These are phyloP conservation scores for Leptodirus hochenwartii DNA, from an alignment of 2,888 invertebrate genomes.

Conservation along the genomic window DNA sequence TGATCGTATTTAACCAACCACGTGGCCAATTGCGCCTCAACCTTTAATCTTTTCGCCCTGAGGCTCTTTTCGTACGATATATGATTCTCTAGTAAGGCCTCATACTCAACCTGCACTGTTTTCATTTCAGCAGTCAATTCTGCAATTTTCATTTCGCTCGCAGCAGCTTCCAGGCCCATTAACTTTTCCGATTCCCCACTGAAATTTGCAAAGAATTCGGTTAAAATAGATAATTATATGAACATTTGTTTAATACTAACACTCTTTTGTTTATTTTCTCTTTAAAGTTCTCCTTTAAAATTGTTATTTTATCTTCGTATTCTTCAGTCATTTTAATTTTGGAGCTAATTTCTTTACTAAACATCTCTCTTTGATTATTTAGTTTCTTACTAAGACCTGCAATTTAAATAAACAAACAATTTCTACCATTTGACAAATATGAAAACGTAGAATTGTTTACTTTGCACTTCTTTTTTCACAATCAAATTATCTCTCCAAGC, in stretches of 20 bases:
- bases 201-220: slow-evolving; percentile 6
- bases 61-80: slow-evolving; percentile 33
- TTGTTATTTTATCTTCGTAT: slow-evolving; percentile 19
- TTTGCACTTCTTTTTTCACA: too few relatives aligned
- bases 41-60: slow-evolving; percentile 34
- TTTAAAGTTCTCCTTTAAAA: slow-evolving; percentile 16
- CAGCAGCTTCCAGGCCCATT: slow-evolving; percentile 33
- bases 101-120: slow-evolving; percentile 27
- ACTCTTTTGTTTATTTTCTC: slow-evolving; percentile 13
- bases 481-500: slow-evolving; percentile 27
- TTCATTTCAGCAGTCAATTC: slow-evolving; percentile 32
- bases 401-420: too few relatives aligned
- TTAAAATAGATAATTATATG: background rate
- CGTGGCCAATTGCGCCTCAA: slow-evolving; percentile 35
- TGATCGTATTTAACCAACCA: slow-evolving; percentile 40
- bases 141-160: slow-evolving; percentile 29
- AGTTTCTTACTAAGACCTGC: too few relatives aligned
- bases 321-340: too few relatives aligned
- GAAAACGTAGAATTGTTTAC: too few relatives aligned
- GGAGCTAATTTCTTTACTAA: too few relatives aligned
- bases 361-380: too few relatives aligned
- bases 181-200: slow-evolving; percentile 21
- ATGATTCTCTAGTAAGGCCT: slow-evolving; percentile 28
- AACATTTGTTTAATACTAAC: too few relatives aligned
- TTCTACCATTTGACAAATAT: too few relatives aligned